Conservation (phyloP, 2,797 vertebrate species). For the Huso huso region DNA sequence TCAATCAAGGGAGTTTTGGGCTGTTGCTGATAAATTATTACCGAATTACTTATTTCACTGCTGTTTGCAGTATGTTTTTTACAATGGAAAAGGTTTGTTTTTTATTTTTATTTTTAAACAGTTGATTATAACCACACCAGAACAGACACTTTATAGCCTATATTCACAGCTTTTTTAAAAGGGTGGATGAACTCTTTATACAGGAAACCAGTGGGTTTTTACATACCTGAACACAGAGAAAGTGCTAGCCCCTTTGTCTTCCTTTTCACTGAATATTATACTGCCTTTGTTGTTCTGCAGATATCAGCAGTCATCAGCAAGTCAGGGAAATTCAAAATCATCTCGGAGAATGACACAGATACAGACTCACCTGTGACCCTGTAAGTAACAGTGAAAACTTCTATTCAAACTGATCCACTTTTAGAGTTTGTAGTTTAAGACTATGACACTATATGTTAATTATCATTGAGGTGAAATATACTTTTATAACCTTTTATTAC, state of each 20-base stretch:
- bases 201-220: slow-evolving; percentile 46
- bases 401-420: no score
- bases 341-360: slow-evolving; percentile 65
- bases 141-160: slow-evolving; percentile 28
- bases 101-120: no score
- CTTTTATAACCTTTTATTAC: no score
- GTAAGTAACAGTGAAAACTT: slow-evolving; percentile 51
- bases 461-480: no score
- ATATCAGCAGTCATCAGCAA: slow-evolving; percentile 64
- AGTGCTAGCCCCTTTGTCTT: slow-evolving; percentile 30
- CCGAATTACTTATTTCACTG: no score
- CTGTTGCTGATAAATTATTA: no score
- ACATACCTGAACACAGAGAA: slow-evolving; percentile 26
- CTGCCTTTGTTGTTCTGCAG: slow-evolving; percentile 48
- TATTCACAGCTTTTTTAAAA: slow-evolving; percentile 25
- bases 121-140: no score
- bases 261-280: slow-evolving; percentile 29
- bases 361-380: slow-evolving; percentile 48
- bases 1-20: no score
- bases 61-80: no score
- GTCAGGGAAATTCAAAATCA: slow-evolving; percentile 62
- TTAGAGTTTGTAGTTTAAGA: no score
- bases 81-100: no score
- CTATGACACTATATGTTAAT: no score
- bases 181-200: slow-evolving; percentile 43